phyloP scores from a whole-genome alignment of 2,888 invertebrate genomes.

The Bedellia somnulentella region DNA sequence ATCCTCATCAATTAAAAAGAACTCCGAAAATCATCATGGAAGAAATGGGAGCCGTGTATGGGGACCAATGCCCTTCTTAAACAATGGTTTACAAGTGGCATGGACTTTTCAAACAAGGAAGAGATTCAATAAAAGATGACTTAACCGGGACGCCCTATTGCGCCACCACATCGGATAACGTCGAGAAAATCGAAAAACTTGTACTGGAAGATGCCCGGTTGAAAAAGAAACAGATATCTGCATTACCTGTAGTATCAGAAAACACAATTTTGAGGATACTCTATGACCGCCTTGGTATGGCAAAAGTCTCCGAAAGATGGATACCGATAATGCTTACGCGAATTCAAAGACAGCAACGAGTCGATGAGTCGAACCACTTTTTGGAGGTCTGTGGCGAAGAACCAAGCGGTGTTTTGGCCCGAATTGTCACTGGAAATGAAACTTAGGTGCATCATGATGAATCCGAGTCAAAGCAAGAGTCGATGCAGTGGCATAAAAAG shows the following conservation, averaged over 20 bases:
- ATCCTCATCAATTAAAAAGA: too few relatives aligned
- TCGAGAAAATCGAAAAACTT: constrained; percentile 10
- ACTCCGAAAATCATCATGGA: constrained; percentile 8
- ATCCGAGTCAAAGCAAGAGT: constrained; percentile 6
- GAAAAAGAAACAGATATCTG: constrained; percentile 7
- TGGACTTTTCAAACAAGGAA: constrained; percentile 13
- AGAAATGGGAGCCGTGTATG: too few relatives aligned
- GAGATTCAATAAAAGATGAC: constrained; percentile 14
- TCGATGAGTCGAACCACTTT: constrained; percentile 7
- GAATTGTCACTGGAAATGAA: constrained; percentile 8
- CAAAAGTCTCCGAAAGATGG: constrained; percentile 16
- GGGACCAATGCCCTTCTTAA: too few relatives aligned
- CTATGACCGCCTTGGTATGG: constrained; percentile 12
- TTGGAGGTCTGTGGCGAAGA: constrained; percentile 7
- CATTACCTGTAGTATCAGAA: constrained; percentile 3
- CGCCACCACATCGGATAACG: constrained; percentile 8
- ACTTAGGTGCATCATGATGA: constrained; percentile 9
- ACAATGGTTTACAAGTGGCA: constrained; percentile 8
- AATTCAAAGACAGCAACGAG: constrained; percentile 12
- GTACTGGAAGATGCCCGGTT: constrained; percentile 8
- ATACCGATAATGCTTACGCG: constrained; percentile 16
- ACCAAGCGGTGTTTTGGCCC: background rate
- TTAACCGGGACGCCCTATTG: constrained; percentile 6
- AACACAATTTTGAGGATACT: background rate
- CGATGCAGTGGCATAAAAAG: constrained; percentile 10